Conservation (phyloP, 1,140 invertebrate species). For the Adelges cooleyi region DNA sequence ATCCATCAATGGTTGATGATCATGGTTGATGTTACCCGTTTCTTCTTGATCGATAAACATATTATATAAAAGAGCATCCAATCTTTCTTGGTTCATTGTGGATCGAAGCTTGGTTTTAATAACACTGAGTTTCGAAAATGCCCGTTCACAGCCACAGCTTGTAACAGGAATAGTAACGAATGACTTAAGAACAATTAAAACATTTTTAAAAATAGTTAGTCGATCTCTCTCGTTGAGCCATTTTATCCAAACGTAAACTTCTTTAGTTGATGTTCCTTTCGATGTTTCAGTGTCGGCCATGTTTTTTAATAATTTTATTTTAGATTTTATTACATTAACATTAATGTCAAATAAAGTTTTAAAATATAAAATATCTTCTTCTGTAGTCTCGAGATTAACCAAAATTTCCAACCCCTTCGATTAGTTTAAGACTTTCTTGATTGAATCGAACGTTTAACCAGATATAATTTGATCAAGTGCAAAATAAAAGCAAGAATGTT, state of each 20-base stretch:
- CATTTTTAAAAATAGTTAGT: background rate
- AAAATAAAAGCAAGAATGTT: background rate
- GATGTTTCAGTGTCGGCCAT: background rate
- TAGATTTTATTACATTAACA: too few species aligned
- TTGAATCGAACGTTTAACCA: background rate
- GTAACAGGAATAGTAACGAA: slow-evolving; percentile 13
- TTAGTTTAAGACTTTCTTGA: background rate
- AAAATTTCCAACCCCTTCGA: background rate
- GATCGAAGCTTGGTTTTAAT: slow-evolving; percentile 2
- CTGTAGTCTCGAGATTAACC: background rate
- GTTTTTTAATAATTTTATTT: background rate
- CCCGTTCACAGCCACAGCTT: slow-evolving; percentile 8
- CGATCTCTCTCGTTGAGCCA: background rate
- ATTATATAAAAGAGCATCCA: background rate
- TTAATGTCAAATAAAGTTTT: background rate
- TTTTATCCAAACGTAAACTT: background rate
- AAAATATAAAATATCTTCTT: background rate
- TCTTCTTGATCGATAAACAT: background rate
- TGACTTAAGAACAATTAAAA: background rate
- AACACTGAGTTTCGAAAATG: slow-evolving; percentile 3
- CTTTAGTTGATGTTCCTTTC: background rate
- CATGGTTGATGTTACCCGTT: too few species aligned
- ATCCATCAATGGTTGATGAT: too few species aligned
- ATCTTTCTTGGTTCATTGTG: slow-evolving; percentile 4
- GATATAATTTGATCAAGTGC: background rate